Percentiles rank a stretch among this genome's conserved stretches.
Evolutionary conservation across 2,797 vertebrate genomes (phyloP).

Genomic region (Argentina silus): DNA sequence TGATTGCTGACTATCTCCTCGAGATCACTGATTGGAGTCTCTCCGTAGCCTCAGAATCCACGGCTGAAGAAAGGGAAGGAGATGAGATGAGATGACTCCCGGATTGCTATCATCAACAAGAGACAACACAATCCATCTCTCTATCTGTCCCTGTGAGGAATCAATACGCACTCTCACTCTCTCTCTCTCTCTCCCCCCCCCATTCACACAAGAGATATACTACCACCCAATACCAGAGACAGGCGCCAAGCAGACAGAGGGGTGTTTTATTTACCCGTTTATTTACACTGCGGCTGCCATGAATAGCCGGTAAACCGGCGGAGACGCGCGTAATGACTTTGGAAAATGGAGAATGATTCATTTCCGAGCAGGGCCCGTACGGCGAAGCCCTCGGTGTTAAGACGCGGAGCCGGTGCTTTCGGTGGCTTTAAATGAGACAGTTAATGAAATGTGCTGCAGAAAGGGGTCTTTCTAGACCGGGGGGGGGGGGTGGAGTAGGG

Average conservation of each 20-base stretch:
- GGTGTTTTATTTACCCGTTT: neutral
- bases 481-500: conserved; percentile 39
- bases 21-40: conserved; percentile 44
- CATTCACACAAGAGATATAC: neutral
- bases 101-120: conserved; percentile 32
- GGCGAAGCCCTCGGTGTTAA: no score
- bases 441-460: conserved; percentile 55
- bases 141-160: neutral
- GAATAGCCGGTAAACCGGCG: conserved; percentile 12
- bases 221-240: neutral
- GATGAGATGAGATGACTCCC: conserved; percentile 31
- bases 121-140: neutral
- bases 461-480: conserved; percentile 38
- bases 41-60: conserved; percentile 41
- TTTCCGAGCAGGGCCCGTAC: no score
- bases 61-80: conserved; percentile 22
- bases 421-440: conserved; percentile 57
- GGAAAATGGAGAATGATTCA: neutral
- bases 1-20: conserved; percentile 29
- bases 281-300: no score
- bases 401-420: no score
- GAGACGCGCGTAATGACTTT: no score
- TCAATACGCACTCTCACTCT: neutral
- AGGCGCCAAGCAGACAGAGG: no score
- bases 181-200: neutral